These are phyloP conservation scores for Patella pellucida DNA, from an alignment of 2,888 invertebrate genomes.

Conservation along the genomic window DNA sequence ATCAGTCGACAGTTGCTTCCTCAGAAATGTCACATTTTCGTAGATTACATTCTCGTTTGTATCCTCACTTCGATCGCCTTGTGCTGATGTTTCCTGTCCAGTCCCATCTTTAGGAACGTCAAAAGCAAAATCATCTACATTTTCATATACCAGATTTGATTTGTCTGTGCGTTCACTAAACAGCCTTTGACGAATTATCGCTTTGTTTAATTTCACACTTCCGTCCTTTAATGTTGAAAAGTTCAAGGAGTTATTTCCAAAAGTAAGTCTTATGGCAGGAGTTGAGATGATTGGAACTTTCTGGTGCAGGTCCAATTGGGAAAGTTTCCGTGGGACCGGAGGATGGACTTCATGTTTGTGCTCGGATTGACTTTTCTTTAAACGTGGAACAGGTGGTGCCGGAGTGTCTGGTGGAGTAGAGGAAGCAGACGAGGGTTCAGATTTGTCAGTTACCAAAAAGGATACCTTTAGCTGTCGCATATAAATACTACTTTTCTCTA, in stretches of 20 bases:
- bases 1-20: not conserved
- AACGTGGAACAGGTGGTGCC: not conserved
- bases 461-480: constrained; percentile 60
- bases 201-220: not conserved
- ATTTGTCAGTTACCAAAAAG: constrained; percentile 36
- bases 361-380: not conserved
- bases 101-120: too few species aligned
- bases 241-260: not conserved
- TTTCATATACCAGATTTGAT: too few species aligned
- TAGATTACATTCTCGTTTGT: not conserved
- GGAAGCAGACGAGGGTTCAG: constrained; percentile 7
- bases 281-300: not conserved
- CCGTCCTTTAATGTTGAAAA: not conserved
- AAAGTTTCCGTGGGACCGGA: not conserved
- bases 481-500: constrained; percentile 51
- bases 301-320: not conserved
- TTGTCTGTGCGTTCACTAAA: too few species aligned
- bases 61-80: not conserved
- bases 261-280: not conserved
- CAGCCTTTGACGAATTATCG: not conserved
- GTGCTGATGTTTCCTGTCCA: too few species aligned
- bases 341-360: not conserved
- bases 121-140: too few species aligned
- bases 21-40: not conserved
- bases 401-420: not conserved